These are phyloP conservation scores for Limnephilus rhombicus DNA, from an alignment of 2,888 invertebrate genomes.

Conservation along the genomic window DNA sequence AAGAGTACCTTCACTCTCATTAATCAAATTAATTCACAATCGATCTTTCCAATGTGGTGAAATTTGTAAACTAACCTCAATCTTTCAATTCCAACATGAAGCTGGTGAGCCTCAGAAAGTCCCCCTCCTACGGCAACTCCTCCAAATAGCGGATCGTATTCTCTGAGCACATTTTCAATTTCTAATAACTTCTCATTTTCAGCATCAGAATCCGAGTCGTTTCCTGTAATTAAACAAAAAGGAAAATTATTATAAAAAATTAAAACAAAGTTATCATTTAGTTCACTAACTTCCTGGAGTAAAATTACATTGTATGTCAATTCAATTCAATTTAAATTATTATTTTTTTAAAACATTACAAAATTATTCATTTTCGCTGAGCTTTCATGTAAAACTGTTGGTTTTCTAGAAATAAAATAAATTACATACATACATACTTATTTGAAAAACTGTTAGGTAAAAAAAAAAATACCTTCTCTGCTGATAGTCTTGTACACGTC, in stretches of 20 bases:
- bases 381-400: background rate
- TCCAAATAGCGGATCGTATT: conserved; percentile 87
- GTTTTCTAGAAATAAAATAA: background rate
- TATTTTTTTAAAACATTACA: no score
- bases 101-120: conserved; percentile 85
- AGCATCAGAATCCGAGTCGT: conserved; percentile 94
- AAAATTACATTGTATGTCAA: no score
- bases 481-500: conserved; percentile 96
- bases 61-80: conserved; percentile 70
- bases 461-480: conserved; percentile 72
- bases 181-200: conserved; percentile 94
- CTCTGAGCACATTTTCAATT: conserved; percentile 89
- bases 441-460: background rate
- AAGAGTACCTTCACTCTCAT: no score
- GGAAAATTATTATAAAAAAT: background rate
- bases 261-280: background rate
- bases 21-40: background rate
- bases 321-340: no score
- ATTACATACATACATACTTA: background rate
- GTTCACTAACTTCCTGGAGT: no score
- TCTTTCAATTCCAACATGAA: conserved; percentile 83
- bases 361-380: no score
- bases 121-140: conserved; percentile 73
- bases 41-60: background rate
- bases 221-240: conserved; percentile 73